Conservation (phyloP, 2,888 invertebrate genomes). For the Punctoribates punctum region DNA sequence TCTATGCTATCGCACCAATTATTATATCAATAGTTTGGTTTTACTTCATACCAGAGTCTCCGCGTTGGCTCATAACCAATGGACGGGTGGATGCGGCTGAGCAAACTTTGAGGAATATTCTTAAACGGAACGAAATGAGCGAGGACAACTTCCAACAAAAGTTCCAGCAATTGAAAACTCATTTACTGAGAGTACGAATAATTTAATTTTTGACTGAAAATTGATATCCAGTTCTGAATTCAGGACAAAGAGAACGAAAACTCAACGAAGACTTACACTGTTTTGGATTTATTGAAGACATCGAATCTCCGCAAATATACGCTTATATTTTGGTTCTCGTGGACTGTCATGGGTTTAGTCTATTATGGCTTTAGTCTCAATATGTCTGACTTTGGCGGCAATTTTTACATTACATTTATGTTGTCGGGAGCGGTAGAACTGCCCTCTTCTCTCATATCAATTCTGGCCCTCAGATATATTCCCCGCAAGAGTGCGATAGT, state of each 20-base stretch:
- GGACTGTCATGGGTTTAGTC: constrained; percentile 77
- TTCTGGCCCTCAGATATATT: constrained; percentile 34
- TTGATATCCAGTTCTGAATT: not conserved
- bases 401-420: constrained; percentile 74
- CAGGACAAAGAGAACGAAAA: not conserved
- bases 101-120: constrained; percentile 10
- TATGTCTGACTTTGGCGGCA: constrained; percentile 73
- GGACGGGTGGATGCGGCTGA: constrained; percentile 14
- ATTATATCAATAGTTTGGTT: constrained; percentile 33
- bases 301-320: constrained; percentile 38
- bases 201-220: not conserved
- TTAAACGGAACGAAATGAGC: constrained; percentile 18
- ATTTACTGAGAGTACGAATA: not conserved
- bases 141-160: constrained; percentile 24
- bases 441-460: constrained; percentile 61
- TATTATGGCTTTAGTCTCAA: constrained; percentile 80
- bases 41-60: constrained; percentile 39
- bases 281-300: constrained; percentile 34
- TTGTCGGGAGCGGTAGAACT: constrained; percentile 74
- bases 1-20: constrained; percentile 1
- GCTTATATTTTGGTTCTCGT: constrained; percentile 46
- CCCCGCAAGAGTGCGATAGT: constrained; percentile 25
- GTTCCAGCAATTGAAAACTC: constrained; percentile 1
- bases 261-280: not conserved
- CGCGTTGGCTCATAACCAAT: constrained; percentile 41